Conservation (phyloP, 2,113 vertebrate genomes). For the Lucifuga dentata region DNA sequence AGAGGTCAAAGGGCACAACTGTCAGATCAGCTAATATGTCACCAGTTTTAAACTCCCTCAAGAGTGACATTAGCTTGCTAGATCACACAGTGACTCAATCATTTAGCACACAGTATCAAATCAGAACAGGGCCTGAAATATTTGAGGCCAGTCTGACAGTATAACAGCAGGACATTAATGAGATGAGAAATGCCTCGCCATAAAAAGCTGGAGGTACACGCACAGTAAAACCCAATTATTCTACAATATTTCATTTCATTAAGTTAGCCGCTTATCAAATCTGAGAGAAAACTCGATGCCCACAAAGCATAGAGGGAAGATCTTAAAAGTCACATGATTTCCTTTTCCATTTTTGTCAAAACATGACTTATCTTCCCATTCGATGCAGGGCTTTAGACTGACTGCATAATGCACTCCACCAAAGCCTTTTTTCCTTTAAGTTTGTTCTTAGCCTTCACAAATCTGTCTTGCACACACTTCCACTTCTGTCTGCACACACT, state of each 20-base stretch:
- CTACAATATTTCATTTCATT: slow-evolving; percentile 47
- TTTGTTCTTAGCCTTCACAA: no score
- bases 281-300: slow-evolving; percentile 34
- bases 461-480: no score
- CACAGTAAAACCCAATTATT: slow-evolving; percentile 44
- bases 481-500: no score
- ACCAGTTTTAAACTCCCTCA: no score
- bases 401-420: slow-evolving; percentile 45
- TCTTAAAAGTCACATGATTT: slow-evolving; percentile 58
- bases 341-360: slow-evolving; percentile 44
- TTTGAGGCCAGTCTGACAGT: slow-evolving; percentile 14
- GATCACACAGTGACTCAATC: no score
- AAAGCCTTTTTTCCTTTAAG: no score
- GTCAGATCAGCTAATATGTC: no score
- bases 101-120: no score
- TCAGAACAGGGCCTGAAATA: slow-evolving; percentile 23
- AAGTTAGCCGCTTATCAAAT: slow-evolving; percentile 43
- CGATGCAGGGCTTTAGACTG: slow-evolving; percentile 53
- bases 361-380: slow-evolving; percentile 65
- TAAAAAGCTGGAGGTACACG: slow-evolving; percentile 43
- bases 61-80: background rate
- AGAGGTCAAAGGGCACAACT: no score
- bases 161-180: slow-evolving; percentile 30
- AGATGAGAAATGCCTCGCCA: slow-evolving; percentile 29
- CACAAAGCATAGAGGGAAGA: slow-evolving; percentile 17